Conservation (phyloP, 2,888 invertebrate species). For the Sturmia bella region DNA sequence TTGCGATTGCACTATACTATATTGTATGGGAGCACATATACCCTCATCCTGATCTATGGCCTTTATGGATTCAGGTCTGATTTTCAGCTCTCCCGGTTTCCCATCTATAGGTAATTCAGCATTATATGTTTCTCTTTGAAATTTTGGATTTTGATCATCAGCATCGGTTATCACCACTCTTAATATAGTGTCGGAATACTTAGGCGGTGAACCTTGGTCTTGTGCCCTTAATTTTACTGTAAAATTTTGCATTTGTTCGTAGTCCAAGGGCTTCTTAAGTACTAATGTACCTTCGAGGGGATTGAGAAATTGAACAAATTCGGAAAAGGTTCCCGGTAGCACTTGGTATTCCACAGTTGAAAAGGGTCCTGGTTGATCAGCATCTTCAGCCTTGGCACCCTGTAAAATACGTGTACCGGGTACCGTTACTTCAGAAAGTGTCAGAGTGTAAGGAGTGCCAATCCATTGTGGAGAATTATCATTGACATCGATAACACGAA, state of each 20-base stretch:
- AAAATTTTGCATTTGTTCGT: conserved; percentile 90
- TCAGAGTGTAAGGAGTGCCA: conserved; percentile 90
- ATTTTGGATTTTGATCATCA: conserved; percentile 95
- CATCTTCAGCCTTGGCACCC: conserved; percentile 90
- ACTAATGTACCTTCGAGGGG: conserved; percentile 92
- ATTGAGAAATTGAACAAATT: conserved; percentile 91
- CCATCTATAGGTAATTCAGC: conserved; percentile 86
- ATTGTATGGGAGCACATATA: conserved; percentile 81
- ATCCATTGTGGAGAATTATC: conserved; percentile 93
- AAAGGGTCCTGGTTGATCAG: conserved; percentile 93
- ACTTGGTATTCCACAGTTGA: conserved; percentile 92
- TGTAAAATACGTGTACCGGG: conserved; percentile 88
- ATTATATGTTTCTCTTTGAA: conserved; percentile 88
- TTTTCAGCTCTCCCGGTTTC: conserved; percentile 83
- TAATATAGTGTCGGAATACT: conserved; percentile 88
- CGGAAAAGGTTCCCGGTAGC: conserved; percentile 89
- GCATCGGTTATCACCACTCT: conserved; percentile 92
- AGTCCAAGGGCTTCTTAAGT: conserved; percentile 90
- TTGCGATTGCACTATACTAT: conserved; percentile 80
- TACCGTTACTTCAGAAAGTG: conserved; percentile 91
- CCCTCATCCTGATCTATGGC: conserved; percentile 88
- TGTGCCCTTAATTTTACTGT: conserved; percentile 88
- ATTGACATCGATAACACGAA: conserved; percentile 93
- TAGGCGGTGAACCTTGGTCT: conserved; percentile 92
- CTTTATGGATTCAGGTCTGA: conserved; percentile 88